phyloP scores from a whole-genome alignment of 2,888 invertebrate species.

The Yponomeuta malinellus region DNA sequence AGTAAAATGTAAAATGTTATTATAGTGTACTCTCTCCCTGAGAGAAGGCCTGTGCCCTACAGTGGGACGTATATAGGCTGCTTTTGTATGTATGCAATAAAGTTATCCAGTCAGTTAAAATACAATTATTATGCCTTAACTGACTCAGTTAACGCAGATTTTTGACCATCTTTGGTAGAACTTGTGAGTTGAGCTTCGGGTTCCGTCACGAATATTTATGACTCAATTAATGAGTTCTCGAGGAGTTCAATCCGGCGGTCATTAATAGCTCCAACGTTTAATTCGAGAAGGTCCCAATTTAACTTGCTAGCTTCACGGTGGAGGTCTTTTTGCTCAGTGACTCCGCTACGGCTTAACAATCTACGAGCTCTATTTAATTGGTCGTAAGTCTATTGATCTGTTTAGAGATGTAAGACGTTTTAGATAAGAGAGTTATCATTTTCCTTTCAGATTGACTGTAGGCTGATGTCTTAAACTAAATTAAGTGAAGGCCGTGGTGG shows the following conservation, averaged over 20 bases:
- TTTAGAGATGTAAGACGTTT: conserved; percentile 29
- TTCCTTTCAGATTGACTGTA: conserved; percentile 47
- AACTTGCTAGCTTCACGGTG: conserved; percentile 23
- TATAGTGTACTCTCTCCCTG: too few species aligned
- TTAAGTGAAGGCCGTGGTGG: conserved; percentile 16
- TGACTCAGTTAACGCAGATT: too few species aligned
- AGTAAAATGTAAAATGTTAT: too few species aligned
- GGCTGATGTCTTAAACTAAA: conserved; percentile 36
- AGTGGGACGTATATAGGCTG: too few species aligned
- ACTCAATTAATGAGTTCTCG: conserved; percentile 52
- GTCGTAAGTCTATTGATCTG: conserved; percentile 29
- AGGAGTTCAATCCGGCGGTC: conserved; percentile 47
- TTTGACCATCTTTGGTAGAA: too few species aligned
- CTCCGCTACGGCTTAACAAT: conserved; percentile 12
- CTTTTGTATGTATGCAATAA: too few species aligned
- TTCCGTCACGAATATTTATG: conserved; percentile 46
- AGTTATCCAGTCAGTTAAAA: too few species aligned
- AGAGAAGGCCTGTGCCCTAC: too few species aligned
- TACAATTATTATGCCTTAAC: too few species aligned
- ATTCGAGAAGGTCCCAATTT: conserved; percentile 39
- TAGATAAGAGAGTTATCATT: conserved; percentile 29
- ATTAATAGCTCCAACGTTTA: conserved; percentile 47
- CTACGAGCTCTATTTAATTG: conserved; percentile 25
- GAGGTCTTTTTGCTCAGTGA: conserved; percentile 30
- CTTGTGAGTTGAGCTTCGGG: too few species aligned